Evolutionary conservation across 92 coral and sea anemone genomes (phyloP), one percentile per base, ranked within the genome.

Genomic region (Umimayanthus chanpuru): DNA sequence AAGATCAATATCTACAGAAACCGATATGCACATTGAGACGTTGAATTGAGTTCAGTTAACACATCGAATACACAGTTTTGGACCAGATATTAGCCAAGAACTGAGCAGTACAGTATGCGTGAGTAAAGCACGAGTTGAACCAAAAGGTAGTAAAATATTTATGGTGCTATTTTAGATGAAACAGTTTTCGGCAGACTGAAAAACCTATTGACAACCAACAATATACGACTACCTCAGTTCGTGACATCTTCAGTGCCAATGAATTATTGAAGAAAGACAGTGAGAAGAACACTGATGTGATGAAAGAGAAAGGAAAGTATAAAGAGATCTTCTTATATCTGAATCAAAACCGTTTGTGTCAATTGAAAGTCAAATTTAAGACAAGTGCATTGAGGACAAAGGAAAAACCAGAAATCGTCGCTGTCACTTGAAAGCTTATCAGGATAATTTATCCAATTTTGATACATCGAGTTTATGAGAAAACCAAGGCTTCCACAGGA

Each of bases 111-210:
- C 58, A 53, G 58, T 53, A 53, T 53, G 14, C 3, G 44, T 29
- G 36, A 29, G 58, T 36, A 56, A 55, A 80, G 64, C 49, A 80
- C 58, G 47, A 47, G 44, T 83, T 70, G 29, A 81, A 15, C 65
- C 66, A 8, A 38, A 64, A 12, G n/a, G 36, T 53, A 53, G 58
- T 53, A 53, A 11, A 53, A 9, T 26, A 30, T 26, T 44, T 26
- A 28, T 41, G 23, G 26, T 49, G 44, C 39, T 39, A 29, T 43
- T 43, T 68, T 23, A 16, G 64, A 83, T 81, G 10, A 40, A 66
- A 14, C 25, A 15, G 58, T 6, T 68, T 29, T 68, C 43, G 10
- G 23, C 78, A 18, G 79, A 38, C 79, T 18, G 44, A 41, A 38
- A 40, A 38, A 18, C 44, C 32, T 11, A 43, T 56, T 47, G 76